Base-by-base conservation (phyloP, 1,140 invertebrate species). In the Oedothorax gibbosus region DNA sequence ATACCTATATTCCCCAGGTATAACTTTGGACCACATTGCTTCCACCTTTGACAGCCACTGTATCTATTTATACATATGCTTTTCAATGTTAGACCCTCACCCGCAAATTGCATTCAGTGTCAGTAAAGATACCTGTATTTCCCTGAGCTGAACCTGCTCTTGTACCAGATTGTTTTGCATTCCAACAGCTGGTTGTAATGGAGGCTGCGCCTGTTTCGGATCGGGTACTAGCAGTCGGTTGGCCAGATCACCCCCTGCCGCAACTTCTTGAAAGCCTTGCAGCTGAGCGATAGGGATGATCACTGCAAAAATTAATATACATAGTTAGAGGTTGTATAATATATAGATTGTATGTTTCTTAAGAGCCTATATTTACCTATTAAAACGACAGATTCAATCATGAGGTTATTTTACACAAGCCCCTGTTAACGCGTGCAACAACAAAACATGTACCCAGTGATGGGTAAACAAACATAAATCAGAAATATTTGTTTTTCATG, bases 271-370 rank as follows among this genome's bases (percentile, higher is more conserved):
- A 20, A 72, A 71, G n/a, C 71, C 81, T 51, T 85, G 83, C 21
- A 85, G 75, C 72, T 85, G 83, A 64, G 83, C 83, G 62, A 85
- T 85, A 50, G 83, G 83, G 8, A 85, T 85, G 54, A 85, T 85
- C 73, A 85, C 83, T 85, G 60, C 2, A 62, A 72, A 0, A 65
- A 8, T 21, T 11, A 14, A 14, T 49, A 9, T 8, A 50, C 18
- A 60, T 14, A 60, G n/a, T 60, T 64, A 10, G 8, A 18, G 3
- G 7, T 64, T 15, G 14, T 18, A 9, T 9, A 64, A 3, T 12
- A 18, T 7, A 18, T 12, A 64, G 14, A 35, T 35, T 35, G 35
- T 5, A 35, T 1, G 1, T 35, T 35, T 35, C 35, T 35, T 35
- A 35, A 5, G 5, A 35, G 35, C 35, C 35, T 35, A 2, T 35